Evolutionary conservation across 2,888 invertebrate species (phyloP), one percentile per base, ranked within the genome.

Genomic region (Ennomos quercinarius): DNA sequence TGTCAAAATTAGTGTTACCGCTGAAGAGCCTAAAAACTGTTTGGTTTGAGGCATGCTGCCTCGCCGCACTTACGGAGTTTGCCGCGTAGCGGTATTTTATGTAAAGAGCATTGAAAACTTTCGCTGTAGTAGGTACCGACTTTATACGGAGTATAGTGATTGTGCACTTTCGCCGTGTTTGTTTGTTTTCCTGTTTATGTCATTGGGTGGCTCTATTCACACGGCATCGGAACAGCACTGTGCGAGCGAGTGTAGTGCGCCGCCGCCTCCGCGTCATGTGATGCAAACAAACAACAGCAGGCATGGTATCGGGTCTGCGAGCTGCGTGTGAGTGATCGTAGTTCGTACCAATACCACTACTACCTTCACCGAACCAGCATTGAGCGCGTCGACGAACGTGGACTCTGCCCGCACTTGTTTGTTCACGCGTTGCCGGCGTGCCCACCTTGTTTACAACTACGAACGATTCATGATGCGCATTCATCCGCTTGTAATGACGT

Each of bases 361-460:
- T 12, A 12, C n/a, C 40, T n/a, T 10, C 46, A 10, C 34, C 6
- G 47, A 9, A 27, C 8, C n/a, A 62, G 57, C 58, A 27, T 27
- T 27, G 67, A 53, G 48, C 51, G 66, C 65, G 67, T 64, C 72
- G 66, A 76, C 63, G 75, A 27, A 76, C 74, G 76, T 80, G 73
- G 60, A 59, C 51, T 60, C 34, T 55, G 55, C 51, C 72, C 77
- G 74, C 83, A 87, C 86, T 91, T 91, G 91, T 91, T 91, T 91
- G 88, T 91, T 87, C 91, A 91, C 91, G 91, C 88, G 84, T 74
- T 75, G 78, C 52, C 83, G 67, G 81, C 90, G 85, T 91, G 91
- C 83, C 78, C 83, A 80, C 78, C 84, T 89, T 90, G 88, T 91
- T 89, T 89, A 90, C 87, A 76, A 86, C 81, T 57, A 49, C 81